phyloP scores from a whole-genome alignment of 2,888 invertebrate genomes.

The Furcula furcula region DNA sequence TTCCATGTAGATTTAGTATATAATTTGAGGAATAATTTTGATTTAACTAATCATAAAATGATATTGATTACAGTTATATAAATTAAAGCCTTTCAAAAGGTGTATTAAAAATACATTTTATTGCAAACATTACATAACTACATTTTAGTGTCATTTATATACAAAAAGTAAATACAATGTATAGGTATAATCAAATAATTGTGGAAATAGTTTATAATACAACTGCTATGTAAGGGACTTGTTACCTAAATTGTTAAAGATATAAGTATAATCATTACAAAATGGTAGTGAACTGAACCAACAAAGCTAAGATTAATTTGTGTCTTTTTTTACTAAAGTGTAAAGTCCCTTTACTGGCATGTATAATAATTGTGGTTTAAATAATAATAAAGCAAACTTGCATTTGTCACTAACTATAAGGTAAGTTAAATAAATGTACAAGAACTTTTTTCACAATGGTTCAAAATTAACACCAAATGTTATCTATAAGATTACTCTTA shows the following conservation, averaged over 20 bases:
- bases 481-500: constrained; percentile 5
- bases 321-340: too few species aligned
- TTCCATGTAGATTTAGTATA: too few species aligned
- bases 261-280: too few species aligned
- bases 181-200: constrained; percentile 47
- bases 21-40: too few species aligned
- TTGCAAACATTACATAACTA: constrained; percentile 78
- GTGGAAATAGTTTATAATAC: constrained; percentile 58
- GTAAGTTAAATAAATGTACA: constrained; percentile 39
- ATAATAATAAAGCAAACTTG: constrained; percentile 32
- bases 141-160: constrained; percentile 77
- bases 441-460: constrained; percentile 5
- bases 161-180: constrained; percentile 75
- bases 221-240: constrained; percentile 24
- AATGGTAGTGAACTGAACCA: too few species aligned
- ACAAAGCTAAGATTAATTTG: too few species aligned
- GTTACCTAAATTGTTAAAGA: constrained; percentile 17
- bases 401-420: constrained; percentile 34
- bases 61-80: background rate
- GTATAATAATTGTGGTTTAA: constrained; percentile 15
- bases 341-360: constrained; percentile 15
- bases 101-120: constrained; percentile 82
- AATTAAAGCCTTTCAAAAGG: constrained; percentile 53
- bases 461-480: constrained; percentile 15
- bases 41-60: too few species aligned